Conservation (phyloP, 1,140 invertebrate species). For the Sinella curviseta region DNA sequence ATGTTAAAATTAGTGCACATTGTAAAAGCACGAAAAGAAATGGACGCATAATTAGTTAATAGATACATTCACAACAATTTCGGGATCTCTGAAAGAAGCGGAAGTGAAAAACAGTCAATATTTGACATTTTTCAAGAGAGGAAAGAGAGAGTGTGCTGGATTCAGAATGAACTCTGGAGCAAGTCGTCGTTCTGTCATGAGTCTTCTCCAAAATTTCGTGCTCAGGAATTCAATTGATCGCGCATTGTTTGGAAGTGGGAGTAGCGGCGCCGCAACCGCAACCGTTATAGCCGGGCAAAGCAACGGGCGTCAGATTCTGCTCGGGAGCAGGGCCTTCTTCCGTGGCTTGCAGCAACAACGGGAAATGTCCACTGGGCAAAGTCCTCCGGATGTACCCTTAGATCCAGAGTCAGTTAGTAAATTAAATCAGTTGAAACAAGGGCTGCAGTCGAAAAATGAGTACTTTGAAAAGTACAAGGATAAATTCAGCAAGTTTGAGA, state of each 20-base stretch:
- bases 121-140: background rate
- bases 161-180: background rate
- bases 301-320: background rate
- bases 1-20: too few relatives aligned
- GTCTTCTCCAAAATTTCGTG: slow-evolving; percentile 4
- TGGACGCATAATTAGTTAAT: too few relatives aligned
- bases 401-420: slow-evolving; percentile 27
- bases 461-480: slow-evolving; percentile 79
- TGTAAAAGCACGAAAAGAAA: too few relatives aligned
- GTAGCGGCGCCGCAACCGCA: background rate
- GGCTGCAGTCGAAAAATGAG: slow-evolving; percentile 69
- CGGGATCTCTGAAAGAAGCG: too few relatives aligned
- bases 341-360: too few relatives aligned
- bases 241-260: background rate
- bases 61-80: too few relatives aligned
- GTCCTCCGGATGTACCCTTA: background rate
- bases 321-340: too few relatives aligned
- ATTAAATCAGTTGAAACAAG: slow-evolving; percentile 54
- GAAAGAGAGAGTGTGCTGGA: too few relatives aligned
- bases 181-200: background rate
- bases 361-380: too few relatives aligned
- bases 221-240: slow-evolving; percentile 8
- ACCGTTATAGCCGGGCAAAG: background rate
- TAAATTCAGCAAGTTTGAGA: slow-evolving; percentile 72
- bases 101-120: too few relatives aligned